A percentile compares a stretch with the other conserved stretches of the same genome.
phyloP scores from a whole-genome alignment of 2,888 invertebrate genomes.

The Chironomus riparius region DNA sequence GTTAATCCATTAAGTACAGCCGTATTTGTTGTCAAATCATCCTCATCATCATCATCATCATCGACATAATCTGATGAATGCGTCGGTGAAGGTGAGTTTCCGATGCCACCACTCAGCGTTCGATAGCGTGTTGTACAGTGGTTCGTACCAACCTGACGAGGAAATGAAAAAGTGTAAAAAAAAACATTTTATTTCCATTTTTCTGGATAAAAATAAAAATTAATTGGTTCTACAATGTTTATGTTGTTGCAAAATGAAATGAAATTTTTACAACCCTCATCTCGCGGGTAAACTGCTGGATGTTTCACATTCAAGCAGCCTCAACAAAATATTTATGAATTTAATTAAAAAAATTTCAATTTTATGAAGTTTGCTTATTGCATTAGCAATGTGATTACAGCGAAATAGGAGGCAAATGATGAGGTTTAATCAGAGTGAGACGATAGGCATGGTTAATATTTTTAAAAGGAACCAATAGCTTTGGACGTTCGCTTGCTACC shows the following conservation, averaged over 20 bases:
- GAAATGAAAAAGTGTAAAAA: too few species aligned
- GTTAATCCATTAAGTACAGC: constrained; percentile 15
- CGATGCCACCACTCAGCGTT: constrained; percentile 49
- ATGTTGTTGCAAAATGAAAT: constrained; percentile 11
- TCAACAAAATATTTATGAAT: neutral
- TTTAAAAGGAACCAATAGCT: too few species aligned
- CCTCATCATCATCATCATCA: constrained; percentile 52
- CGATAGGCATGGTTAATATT: neutral
- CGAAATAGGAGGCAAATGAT: neutral
- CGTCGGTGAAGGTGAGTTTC: constrained; percentile 51
- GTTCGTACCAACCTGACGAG: constrained; percentile 41
- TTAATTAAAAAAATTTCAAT: neutral
- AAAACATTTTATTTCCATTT: too few species aligned
- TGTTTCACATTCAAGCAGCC: neutral
- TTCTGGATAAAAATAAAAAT: too few species aligned
- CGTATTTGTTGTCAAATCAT: constrained; percentile 33
- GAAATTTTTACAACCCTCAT: neutral
- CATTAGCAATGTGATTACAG: too few species aligned
- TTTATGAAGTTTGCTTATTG: neutral
- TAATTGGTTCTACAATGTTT: neutral
- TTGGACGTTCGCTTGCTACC: too few species aligned
- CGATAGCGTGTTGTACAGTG: constrained; percentile 43
- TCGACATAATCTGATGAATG: constrained; percentile 62
- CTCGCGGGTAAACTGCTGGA: too few species aligned
- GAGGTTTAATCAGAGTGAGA: neutral